A percentile compares a stretch with the other conserved stretches of the same genome.
phyloP scores from a whole-genome alignment of 2,888 invertebrate species.

The Drosophila falleni region DNA sequence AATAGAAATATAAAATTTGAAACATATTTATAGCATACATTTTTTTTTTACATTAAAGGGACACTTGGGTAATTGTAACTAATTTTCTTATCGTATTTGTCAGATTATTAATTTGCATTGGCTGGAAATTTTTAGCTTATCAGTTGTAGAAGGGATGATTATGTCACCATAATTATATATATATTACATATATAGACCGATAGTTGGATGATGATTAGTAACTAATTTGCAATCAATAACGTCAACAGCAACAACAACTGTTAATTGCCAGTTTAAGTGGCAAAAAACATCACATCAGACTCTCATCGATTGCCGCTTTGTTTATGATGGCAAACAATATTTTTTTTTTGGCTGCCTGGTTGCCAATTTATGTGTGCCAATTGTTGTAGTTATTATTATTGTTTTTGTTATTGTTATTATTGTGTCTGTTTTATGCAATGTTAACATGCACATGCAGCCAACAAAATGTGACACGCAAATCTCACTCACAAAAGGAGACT shows the following conservation, averaged over 20 bases:
- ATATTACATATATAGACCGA: constrained; percentile 20
- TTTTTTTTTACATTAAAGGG: background rate
- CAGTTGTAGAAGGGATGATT: constrained; percentile 31
- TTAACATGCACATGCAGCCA: constrained; percentile 62
- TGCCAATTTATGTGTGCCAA: constrained; percentile 60
- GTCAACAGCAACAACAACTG: constrained; percentile 14
- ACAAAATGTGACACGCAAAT: constrained; percentile 45
- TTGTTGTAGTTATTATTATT: constrained; percentile 36
- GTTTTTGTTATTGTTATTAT: constrained; percentile 13
- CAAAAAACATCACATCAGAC: constrained; percentile 10
- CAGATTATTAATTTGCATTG: constrained; percentile 8
- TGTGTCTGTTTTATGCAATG: constrained; percentile 58
- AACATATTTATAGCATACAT: no score
- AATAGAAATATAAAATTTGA: no score
- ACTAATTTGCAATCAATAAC: constrained; percentile 70
- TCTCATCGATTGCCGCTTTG: constrained; percentile 44
- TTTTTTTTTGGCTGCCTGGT: constrained; percentile 42
- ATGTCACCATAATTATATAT: constrained; percentile 39
- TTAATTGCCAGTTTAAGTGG: constrained; percentile 47
- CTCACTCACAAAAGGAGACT: background rate
- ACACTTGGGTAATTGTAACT: constrained; percentile 2
- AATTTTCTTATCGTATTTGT: constrained; percentile 11
- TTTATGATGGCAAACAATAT: constrained; percentile 58
- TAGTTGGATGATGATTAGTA: constrained; percentile 49
- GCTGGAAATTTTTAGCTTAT: constrained; percentile 15